These are phyloP conservation scores for Megalurothrips usitatus DNA, from an alignment of 2,888 invertebrate genomes.

Conservation along the genomic window DNA sequence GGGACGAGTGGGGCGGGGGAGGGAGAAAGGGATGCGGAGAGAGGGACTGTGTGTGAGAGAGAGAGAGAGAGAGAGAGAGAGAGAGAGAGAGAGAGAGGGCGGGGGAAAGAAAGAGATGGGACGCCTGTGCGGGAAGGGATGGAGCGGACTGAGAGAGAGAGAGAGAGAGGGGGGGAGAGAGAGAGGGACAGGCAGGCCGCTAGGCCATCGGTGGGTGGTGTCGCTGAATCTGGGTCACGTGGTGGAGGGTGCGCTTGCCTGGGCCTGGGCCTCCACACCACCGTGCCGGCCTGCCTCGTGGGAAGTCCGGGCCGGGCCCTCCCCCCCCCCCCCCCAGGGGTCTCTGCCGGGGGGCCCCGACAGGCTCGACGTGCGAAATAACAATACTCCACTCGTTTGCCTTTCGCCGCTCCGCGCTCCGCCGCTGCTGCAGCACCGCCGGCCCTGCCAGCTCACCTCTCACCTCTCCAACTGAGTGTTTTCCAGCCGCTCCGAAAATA, in stretches of 20 bases:
- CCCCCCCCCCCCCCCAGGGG: too few relatives aligned
- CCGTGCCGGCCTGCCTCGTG: too few relatives aligned
- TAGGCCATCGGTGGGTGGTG: background rate
- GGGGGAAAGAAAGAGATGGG: background rate
- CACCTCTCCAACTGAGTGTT: too few relatives aligned
- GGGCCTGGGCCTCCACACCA: too few relatives aligned
- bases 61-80: background rate
- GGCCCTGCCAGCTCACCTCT: too few relatives aligned
- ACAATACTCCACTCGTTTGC: too few relatives aligned
- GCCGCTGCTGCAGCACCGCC: too few relatives aligned
- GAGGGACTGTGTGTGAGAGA: background rate
- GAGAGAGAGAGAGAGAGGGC: background rate
- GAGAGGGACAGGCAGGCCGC: background rate
- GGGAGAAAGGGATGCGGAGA: background rate
- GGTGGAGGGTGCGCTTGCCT: slow-evolving; percentile 14
- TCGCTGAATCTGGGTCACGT: slow-evolving; percentile 1
- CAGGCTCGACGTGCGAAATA: too few relatives aligned
- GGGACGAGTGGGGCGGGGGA: background rate
- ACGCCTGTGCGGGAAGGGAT: background rate
- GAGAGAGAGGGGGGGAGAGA: background rate
- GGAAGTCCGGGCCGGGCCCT: too few relatives aligned
- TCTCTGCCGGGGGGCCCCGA: too few relatives aligned
- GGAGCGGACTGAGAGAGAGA: background rate
- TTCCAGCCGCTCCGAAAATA: too few relatives aligned
- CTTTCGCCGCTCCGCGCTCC: too few relatives aligned